Base-by-base conservation (phyloP, 2,797 vertebrate species). In the Neopelma chrysocephalum region DNA sequence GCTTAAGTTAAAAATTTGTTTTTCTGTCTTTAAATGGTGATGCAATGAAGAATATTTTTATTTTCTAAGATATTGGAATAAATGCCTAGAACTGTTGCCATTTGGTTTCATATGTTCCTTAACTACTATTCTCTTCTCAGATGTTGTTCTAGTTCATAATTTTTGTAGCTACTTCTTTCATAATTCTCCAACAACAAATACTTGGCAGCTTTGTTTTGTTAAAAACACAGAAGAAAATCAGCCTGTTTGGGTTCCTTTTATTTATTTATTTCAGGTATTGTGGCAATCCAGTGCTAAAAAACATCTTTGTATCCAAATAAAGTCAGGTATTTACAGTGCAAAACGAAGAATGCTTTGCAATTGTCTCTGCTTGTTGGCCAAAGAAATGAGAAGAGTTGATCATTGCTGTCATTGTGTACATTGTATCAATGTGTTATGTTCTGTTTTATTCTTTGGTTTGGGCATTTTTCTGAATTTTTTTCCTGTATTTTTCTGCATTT, bases 51-150 rank as follows among this genome's bases (percentile, higher is more conserved):
- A 71, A 19, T 77, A 51, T 72, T 83, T 92, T 93, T 78, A 22
- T 89, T 85, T 92, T 93, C 87, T 94, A 75, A 90, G 90, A 87
- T 80, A 36, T 5, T 89, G 94, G 81, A 96, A 93, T 94, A 93
- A 96, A 97, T 91, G 47, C 82, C 89, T 85, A 66, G 76, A 96
- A 89, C 76, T 25, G 72, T 91, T 89, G 76, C 84, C 84, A 58
- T 88, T 69, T 47, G 29, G 61, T 89, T 96, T 87, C 69, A 87
- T 85, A 91, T 84, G 70, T 91, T 95, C 91, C 89, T 94, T 95
- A 95, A 86, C 85, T 62, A 51, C 6, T 14, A 11, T 29, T 81
- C 54, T 42, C 47, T 93, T 77, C 84, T 64, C 40, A 36, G 40
- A 45, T 40, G 29, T 53, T 22, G 1, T n/a, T 47, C 54, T 15